These are phyloP conservation scores for Neomicropteryx cornuta DNA, from an alignment of 1,140 invertebrate genomes.

Conservation along the genomic window DNA sequence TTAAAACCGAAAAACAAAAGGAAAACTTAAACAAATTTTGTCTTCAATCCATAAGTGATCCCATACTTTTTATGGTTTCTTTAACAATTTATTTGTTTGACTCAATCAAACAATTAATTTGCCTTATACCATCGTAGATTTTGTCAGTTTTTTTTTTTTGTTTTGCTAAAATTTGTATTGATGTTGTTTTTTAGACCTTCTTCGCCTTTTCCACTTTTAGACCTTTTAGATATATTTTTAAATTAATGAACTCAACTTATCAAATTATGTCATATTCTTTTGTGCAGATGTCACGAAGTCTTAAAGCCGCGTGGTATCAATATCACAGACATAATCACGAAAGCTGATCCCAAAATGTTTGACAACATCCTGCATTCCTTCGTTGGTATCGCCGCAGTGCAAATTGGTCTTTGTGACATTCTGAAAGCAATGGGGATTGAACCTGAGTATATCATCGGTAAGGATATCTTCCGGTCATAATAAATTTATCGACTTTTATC, in stretches of 20 bases:
- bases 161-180: no score
- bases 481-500: not conserved
- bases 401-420: conserved; percentile 67
- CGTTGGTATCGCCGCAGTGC: conserved; percentile 69
- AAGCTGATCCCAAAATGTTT: conserved; percentile 49
- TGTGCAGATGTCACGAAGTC: conserved; percentile 45
- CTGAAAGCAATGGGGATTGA: conserved; percentile 49
- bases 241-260: no score
- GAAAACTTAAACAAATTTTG: no score
- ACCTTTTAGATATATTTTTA: conserved; percentile 6
- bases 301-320: conserved; percentile 56
- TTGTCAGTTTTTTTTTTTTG: no score
- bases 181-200: not conserved
- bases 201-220: conserved; percentile 3
- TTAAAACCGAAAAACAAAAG: no score
- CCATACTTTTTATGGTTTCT: no score
- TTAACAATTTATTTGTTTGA: no score
- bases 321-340: conserved; percentile 57
- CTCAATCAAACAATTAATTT: no score
- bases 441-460: conserved; percentile 61
- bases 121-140: no score
- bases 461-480: no score
- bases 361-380: conserved; percentile 67
- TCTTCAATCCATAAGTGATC: no score
- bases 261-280: conserved; percentile 28